Base-by-base conservation (phyloP, 2,797 vertebrate genomes). In the Lates japonicus region DNA sequence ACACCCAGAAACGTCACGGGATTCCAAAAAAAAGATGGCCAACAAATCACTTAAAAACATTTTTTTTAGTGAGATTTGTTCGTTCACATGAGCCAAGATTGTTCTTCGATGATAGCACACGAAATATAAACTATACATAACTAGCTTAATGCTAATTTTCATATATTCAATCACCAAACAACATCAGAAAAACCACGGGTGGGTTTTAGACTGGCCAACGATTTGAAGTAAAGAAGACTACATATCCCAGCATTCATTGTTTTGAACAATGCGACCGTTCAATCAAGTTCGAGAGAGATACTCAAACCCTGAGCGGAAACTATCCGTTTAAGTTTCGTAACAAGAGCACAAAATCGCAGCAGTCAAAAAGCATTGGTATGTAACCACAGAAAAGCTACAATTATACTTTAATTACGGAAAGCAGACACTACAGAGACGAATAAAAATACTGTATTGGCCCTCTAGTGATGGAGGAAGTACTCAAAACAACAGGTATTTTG, bases 1-100 rank as follows among this genome's bases (percentile, higher is more conserved):
- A 87, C 92, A 82, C 79, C 93, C 85, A 71, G 25, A 35, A 58
- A 84, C 82, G 83, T 95, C 93, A 95, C 84, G 82, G 0, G 91
- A 89, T 44, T 33, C 33, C 1, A 61, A 81, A 14, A 1, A 81
- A 54, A 0, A 42, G 76, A 49, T 87, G 85, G 72, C 69, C 82
- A 85, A 84, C 58, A 73, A 74, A 73, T 19, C 2, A 0, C 16
- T n/a, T 1, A 0, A 3, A 49, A 41, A 66, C 0, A 22, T n/a
- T 35, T 35, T 35, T 35, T 35, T 35, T 35, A 5, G 2, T 35
- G 0, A 1, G 12, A 13, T 37, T 0, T 7, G 0, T 1, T 8
- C 2, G 1, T 61, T 16, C 0, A 4, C 1, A 13, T 0, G 6
- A 4, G 1, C 29, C 0, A 17, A 11, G 0, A 7, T 16, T 0